phyloP scores from a whole-genome alignment of 2,113 vertebrate species.

The Microcebus ravelobensis region DNA sequence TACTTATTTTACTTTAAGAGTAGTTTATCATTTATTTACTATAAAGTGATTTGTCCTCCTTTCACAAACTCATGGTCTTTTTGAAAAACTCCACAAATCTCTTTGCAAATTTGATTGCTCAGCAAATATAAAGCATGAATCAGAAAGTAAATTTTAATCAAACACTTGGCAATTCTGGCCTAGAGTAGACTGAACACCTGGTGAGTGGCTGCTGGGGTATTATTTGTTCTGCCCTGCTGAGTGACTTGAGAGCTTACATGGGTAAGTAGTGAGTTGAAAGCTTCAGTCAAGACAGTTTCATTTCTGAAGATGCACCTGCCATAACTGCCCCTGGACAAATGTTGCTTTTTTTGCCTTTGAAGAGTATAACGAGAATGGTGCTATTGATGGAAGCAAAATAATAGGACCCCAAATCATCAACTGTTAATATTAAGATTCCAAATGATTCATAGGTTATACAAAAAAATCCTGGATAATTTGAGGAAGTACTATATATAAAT shows the following conservation, averaged over 20 bases:
- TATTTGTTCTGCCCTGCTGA: slow-evolving; percentile 57
- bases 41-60: slow-evolving; percentile 49
- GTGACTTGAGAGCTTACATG: neutral
- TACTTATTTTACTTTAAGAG: neutral
- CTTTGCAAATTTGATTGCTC: slow-evolving; percentile 1
- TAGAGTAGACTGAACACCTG: neutral
- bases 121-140: slow-evolving; percentile 1
- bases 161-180: slow-evolving; percentile 64
- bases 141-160: slow-evolving; percentile 56
- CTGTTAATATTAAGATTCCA: slow-evolving; percentile 60
- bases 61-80: slow-evolving; percentile 23
- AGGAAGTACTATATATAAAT: neutral
- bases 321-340: slow-evolving; percentile 14
- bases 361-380: neutral
- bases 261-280: slow-evolving; percentile 69
- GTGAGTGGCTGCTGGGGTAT: neutral
- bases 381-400: slow-evolving; percentile 33
- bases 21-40: slow-evolving; percentile 63
- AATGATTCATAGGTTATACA: neutral
- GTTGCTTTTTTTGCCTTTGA: neutral
- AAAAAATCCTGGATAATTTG: neutral
- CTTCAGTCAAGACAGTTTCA: slow-evolving; percentile 70
- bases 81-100: slow-evolving; percentile 51
- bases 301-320: slow-evolving; percentile 66
- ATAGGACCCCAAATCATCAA: slow-evolving; percentile 46